Evolutionary conservation across 2,113 vertebrate species (phyloP), one percentile per base, ranked within the genome.

Genomic region (Eulemur rufifrons): DNA sequence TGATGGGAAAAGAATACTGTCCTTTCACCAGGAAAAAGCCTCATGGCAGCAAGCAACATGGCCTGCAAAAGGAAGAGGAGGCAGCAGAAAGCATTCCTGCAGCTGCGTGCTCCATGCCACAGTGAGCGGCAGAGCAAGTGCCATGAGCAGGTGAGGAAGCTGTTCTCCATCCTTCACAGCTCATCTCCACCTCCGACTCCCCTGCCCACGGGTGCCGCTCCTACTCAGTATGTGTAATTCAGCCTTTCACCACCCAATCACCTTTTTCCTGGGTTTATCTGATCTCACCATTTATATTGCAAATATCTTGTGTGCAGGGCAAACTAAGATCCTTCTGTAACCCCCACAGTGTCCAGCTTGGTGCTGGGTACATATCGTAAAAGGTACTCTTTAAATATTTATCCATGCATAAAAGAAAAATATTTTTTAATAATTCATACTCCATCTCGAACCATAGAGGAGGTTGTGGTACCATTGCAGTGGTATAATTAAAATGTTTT

Each of bases 401-500:
- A 68, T 45, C 50, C 82, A 25, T 1, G 27, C 37, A 13, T 15
- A 20, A 59, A 59, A 56, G 37, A 34, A 76, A 94, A 69, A 47
- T 15, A n/a, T 77, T 34, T 66, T 82, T 29, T 18, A 50, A 84
- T 69, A 78, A 95, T 92, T 71, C 63, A 64, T n/a, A 34, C 39
- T n/a, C 23, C 23, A 37, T 37, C 52, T 14, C 13, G 64, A 81
- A 63, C 42, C 52, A 69, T 0, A 32, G 73, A 47, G 39, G 39
- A 25, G 17, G 45, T 3, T 12, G 45, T 2, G 8, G 64, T 15
- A 39, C 39, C 54, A 54, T 1, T 32, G 42, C 32, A 17, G 47
- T 10, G 52, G 64, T 15, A 20, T 21, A 45, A 89, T 92, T 80
- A 61, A 92, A 86, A 37, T 78, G 80, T 93, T 92, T 94, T 91